Evolutionary conservation across 2,797 vertebrate species (phyloP).

Genomic region (Micropoecilia bifurca): DNA sequence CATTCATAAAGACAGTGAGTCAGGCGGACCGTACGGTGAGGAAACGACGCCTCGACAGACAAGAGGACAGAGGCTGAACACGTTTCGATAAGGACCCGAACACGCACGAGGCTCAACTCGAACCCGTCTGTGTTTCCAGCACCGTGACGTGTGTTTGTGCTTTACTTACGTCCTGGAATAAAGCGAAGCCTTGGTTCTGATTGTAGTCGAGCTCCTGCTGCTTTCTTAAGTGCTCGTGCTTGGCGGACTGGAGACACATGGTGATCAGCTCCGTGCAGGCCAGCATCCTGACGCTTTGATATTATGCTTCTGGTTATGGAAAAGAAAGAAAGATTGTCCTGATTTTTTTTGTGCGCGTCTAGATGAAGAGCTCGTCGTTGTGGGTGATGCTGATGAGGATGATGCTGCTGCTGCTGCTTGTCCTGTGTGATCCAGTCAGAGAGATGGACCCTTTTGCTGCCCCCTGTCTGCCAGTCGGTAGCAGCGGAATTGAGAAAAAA

Average conservation of each 20-base stretch:
- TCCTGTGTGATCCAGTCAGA: constrained; percentile 42
- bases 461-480: constrained; percentile 32
- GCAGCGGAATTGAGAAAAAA: background rate
- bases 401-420: constrained; percentile 17
- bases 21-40: constrained; percentile 3
- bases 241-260: constrained; percentile 86
- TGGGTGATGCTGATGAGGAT: constrained; percentile 18
- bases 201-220: constrained; percentile 68
- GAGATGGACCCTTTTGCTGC: constrained; percentile 49
- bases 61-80: background rate
- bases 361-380: constrained; percentile 31
- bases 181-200: constrained; percentile 77
- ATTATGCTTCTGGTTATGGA: background rate
- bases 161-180: constrained; percentile 87
- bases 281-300: constrained; percentile 75
- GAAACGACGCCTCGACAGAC: background rate
- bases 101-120: background rate
- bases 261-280: constrained; percentile 87
- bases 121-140: background rate
- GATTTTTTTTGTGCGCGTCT: constrained; percentile 1
- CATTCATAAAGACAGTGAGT: constrained; percentile 51
- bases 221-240: constrained; percentile 74
- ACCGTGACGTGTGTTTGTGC: background rate
- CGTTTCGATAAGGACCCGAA: background rate
- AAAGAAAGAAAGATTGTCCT: background rate